Percentiles rank a stretch among this genome's conserved stretches.
Evolutionary conservation across 2,797 vertebrate genomes (phyloP).

Genomic region (Neosilurus mollespiculum): DNA sequence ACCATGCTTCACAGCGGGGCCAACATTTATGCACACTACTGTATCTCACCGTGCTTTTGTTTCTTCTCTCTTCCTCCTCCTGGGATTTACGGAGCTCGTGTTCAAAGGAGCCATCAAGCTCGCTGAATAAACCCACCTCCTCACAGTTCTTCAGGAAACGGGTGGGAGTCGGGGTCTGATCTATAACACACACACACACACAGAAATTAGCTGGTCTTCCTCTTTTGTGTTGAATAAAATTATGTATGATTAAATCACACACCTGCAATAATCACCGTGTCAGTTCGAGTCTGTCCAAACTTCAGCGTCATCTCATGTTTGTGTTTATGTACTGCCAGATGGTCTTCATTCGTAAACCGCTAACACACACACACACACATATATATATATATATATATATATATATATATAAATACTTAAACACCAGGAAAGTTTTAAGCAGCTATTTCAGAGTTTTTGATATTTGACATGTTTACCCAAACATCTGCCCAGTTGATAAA

Average conservation of each 20-base stretch:
- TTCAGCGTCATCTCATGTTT: slow-evolving; percentile 99
- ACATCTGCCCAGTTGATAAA: not conserved
- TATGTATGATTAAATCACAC: slow-evolving; percentile 32
- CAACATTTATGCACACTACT: not conserved
- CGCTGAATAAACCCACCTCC: slow-evolving; percentile 95
- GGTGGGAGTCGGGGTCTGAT: slow-evolving; percentile 96
- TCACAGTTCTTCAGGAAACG: slow-evolving; percentile 98
- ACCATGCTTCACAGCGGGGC: not conserved
- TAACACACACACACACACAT: slow-evolving; percentile 63
- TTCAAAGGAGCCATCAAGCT: slow-evolving; percentile 92
- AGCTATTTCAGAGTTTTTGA: not conserved
- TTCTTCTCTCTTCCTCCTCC: slow-evolving; percentile 83
- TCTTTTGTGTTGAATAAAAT: not conserved
- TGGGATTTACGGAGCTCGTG: slow-evolving; percentile 90
- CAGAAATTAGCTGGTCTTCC: not conserved
- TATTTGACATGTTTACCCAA: not conserved
- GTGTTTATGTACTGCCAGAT: slow-evolving; percentile 97
- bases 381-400: not conserved
- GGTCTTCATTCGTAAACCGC: slow-evolving; percentile 98
- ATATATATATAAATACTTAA: no score
- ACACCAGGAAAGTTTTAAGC: not conserved
- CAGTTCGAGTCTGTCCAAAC: slow-evolving; percentile 85
- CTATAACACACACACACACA: slow-evolving; percentile 65
- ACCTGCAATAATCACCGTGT: slow-evolving; percentile 80
- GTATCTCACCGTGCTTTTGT: slow-evolving; percentile 67